Percentiles rank a stretch among this genome's conserved stretches.
These are phyloP conservation scores for Glossosoma conforme DNA, from an alignment of 1,140 invertebrate species.

Conservation along the genomic window DNA sequence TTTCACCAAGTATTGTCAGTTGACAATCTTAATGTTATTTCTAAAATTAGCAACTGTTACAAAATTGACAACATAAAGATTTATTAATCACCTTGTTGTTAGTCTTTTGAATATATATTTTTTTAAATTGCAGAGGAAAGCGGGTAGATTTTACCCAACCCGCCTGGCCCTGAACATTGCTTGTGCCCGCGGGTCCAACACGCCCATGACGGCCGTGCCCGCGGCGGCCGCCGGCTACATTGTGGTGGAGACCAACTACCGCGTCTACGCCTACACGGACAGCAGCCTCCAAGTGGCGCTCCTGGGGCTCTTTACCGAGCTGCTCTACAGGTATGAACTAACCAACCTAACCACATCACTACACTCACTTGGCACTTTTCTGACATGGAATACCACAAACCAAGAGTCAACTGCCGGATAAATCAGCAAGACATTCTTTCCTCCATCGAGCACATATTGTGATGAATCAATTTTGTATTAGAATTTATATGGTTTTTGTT, in stretches of 20 bases:
- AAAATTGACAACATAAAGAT: slow-evolving; percentile 9
- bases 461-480: too few relatives aligned
- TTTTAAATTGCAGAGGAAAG: slow-evolving; percentile 62
- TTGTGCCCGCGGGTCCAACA: slow-evolving; percentile 43
- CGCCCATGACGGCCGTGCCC: slow-evolving; percentile 29
- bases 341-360: not conserved
- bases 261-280: slow-evolving; percentile 94
- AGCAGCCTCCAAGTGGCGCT: slow-evolving; percentile 90
- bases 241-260: slow-evolving; percentile 95
- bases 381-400: too few relatives aligned
- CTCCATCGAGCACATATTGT: too few relatives aligned
- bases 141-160: slow-evolving; percentile 92
- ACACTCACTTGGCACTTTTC: too few relatives aligned
- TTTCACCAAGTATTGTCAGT: not conserved
- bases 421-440: too few relatives aligned
- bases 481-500: too few relatives aligned
- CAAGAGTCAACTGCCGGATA: too few relatives aligned
- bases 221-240: slow-evolving; percentile 69
- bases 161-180: slow-evolving; percentile 87
- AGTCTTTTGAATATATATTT: slow-evolving; percentile 1
- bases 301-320: slow-evolving; percentile 86
- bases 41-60: not conserved
- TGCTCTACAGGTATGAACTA: slow-evolving; percentile 74
- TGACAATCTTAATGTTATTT: not conserved
- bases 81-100: too few relatives aligned